Evolutionary conservation across 2,113 vertebrate species (phyloP).

Genomic region (Corythornis cristatus): DNA sequence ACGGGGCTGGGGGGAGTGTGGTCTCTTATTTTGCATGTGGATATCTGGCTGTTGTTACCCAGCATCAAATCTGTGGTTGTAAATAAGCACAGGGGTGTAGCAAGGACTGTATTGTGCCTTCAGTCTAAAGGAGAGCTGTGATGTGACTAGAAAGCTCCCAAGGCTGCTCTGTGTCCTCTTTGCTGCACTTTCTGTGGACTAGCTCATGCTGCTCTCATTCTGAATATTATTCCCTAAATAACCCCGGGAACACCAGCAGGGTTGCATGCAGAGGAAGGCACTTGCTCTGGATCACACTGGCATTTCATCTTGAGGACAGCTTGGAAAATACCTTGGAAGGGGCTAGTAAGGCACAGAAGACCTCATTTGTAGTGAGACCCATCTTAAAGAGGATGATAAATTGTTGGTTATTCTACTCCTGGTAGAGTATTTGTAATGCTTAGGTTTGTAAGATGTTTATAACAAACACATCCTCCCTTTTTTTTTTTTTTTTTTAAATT

Average conservation of each 20-base stretch:
- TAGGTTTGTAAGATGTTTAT: neutral
- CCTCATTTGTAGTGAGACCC: neutral
- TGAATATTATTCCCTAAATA: neutral
- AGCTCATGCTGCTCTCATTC: rapidly evolving
- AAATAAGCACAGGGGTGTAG: neutral
- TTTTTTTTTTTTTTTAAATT: too few relatives aligned
- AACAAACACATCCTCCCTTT: neutral
- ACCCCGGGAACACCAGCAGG: neutral
- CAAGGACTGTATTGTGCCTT: rapidly evolving
- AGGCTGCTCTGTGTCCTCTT: neutral
- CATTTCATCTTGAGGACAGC: neutral
- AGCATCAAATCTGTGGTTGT: neutral
- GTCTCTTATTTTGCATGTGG: neutral
- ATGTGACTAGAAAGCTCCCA: rapidly evolving
- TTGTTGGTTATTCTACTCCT: neutral
- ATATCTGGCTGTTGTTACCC: neutral
- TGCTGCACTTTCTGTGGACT: neutral
- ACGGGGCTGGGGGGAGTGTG: neutral
- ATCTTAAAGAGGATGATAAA: neutral
- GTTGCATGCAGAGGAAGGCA: neutral
- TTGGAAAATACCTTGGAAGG: neutral
- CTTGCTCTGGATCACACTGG: neutral
- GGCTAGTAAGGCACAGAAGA: neutral
- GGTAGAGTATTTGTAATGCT: rapidly evolving
- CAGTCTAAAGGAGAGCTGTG: neutral